A percentile compares a stretch with the other conserved stretches of the same genome.
Conservation (phyloP, 2,888 invertebrate species). For the Drosophila hamatofila region DNA sequence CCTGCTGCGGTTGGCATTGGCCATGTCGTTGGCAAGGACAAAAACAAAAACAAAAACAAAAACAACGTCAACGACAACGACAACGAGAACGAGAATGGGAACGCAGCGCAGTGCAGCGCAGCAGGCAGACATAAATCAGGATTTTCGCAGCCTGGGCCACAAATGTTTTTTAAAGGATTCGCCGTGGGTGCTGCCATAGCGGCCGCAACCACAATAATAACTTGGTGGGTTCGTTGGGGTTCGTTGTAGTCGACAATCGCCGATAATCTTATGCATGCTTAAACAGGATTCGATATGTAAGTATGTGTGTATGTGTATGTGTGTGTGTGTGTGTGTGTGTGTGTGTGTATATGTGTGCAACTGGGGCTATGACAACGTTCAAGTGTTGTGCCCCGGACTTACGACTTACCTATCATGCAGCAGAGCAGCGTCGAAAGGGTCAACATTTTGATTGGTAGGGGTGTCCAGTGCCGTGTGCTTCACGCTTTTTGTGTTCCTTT, state of each 20-base stretch:
- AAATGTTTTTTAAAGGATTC: slow-evolving; percentile 80
- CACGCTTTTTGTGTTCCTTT: not conserved
- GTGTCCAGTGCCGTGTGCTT: slow-evolving; percentile 38
- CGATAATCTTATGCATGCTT: slow-evolving; percentile 79
- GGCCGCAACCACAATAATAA: slow-evolving; percentile 39
- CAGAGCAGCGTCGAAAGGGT: slow-evolving; percentile 83
- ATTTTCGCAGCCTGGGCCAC: slow-evolving; percentile 74
- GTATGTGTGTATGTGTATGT: not conserved
- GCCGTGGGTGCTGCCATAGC: slow-evolving; percentile 32
- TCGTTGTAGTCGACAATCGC: slow-evolving; percentile 61
- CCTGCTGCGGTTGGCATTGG: slow-evolving; percentile 74
- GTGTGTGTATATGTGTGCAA: not conserved
- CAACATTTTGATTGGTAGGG: slow-evolving; percentile 80
- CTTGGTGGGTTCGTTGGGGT: slow-evolving; percentile 49
- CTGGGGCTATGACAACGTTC: slow-evolving; percentile 21
- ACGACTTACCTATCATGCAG: slow-evolving; percentile 85
- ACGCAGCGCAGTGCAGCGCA: slow-evolving; percentile 51
- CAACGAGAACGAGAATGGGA: slow-evolving; percentile 36
- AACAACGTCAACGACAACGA: slow-evolving; percentile 11
- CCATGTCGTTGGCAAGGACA: slow-evolving; percentile 65
- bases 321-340: not conserved
- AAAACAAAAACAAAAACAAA: slow-evolving; percentile 5
- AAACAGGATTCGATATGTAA: slow-evolving; percentile 44
- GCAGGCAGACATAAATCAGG: slow-evolving; percentile 77
- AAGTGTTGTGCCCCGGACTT: slow-evolving; percentile 30